Evolutionary conservation across 2,888 invertebrate genomes (phyloP).

Genomic region (Rotaria macrura): DNA sequence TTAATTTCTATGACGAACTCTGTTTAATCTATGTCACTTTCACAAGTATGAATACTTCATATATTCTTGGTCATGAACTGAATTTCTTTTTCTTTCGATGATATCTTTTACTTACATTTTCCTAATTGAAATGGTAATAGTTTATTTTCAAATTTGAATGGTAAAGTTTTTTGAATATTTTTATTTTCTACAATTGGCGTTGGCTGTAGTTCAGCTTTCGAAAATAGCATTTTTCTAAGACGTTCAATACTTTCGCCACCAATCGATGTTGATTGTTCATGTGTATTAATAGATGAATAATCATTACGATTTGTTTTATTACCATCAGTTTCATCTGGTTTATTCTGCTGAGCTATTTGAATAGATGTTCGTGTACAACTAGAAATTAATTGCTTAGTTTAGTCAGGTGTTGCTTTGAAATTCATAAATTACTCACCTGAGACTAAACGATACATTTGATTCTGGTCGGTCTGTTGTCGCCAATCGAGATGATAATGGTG

Average conservation of each 20-base stretch:
- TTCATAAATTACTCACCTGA: not conserved
- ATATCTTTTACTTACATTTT: not conserved
- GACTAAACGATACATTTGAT: constrained; percentile 13
- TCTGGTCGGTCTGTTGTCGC: not conserved
- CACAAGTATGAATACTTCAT: too few species aligned
- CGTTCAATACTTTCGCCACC: constrained; percentile 11
- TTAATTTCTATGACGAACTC: too few species aligned
- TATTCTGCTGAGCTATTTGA: constrained; percentile 14
- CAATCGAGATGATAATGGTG: not conserved
- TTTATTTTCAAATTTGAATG: constrained; percentile 30
- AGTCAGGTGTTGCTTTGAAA: not conserved
- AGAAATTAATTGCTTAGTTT: not conserved
- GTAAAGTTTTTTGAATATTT: constrained; percentile 27
- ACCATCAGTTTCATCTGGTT: constrained; percentile 6
- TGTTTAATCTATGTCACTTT: too few species aligned
- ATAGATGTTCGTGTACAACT: constrained; percentile 9
- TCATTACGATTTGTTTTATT: not conserved
- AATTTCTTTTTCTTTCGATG: too few species aligned
- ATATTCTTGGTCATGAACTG: too few species aligned
- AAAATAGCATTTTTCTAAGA: constrained; percentile 25
- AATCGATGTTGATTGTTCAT: not conserved
- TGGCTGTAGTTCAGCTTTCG: constrained; percentile 25
- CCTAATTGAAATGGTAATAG: constrained; percentile 20
- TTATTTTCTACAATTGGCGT: constrained; percentile 29
- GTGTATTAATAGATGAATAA: not conserved